phyloP scores from a whole-genome alignment of 2,113 vertebrate genomes.

The Synchiropus splendidus region DNA sequence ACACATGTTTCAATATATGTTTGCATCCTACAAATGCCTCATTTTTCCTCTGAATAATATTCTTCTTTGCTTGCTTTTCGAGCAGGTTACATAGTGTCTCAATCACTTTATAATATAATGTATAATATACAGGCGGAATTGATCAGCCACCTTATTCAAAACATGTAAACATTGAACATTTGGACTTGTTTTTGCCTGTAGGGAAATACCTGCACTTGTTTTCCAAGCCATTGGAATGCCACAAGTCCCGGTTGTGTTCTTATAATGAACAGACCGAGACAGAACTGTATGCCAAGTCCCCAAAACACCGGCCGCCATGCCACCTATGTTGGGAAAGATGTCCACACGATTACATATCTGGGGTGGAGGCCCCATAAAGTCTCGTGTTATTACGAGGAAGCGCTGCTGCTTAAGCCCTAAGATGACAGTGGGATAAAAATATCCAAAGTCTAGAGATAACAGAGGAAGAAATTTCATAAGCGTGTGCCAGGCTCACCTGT shows the following conservation, averaged over 20 bases:
- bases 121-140: too few relatives aligned
- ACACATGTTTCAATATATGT: too few relatives aligned
- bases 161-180: too few relatives aligned
- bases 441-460: slow-evolving; percentile 37
- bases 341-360: not conserved
- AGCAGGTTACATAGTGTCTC: too few relatives aligned
- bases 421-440: slow-evolving; percentile 24
- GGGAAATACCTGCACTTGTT: slow-evolving; percentile 82
- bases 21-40: too few relatives aligned
- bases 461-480: not conserved
- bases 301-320: slow-evolving; percentile 79
- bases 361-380: not conserved
- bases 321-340: slow-evolving; percentile 60
- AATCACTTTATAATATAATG: too few relatives aligned
- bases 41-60: too few relatives aligned
- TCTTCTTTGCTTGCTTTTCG: too few relatives aligned
- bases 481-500: slow-evolving; percentile 57
- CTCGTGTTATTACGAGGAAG: slow-evolving; percentile 19
- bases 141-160: too few relatives aligned
- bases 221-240: slow-evolving; percentile 84
- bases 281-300: slow-evolving; percentile 85
- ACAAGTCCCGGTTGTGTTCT: slow-evolving; percentile 75
- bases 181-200: too few relatives aligned
- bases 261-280: slow-evolving; percentile 82
- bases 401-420: slow-evolving; percentile 12